Base-by-base conservation (phyloP, 2,113 vertebrate species). In the Pelodiscus sinensis region DNA sequence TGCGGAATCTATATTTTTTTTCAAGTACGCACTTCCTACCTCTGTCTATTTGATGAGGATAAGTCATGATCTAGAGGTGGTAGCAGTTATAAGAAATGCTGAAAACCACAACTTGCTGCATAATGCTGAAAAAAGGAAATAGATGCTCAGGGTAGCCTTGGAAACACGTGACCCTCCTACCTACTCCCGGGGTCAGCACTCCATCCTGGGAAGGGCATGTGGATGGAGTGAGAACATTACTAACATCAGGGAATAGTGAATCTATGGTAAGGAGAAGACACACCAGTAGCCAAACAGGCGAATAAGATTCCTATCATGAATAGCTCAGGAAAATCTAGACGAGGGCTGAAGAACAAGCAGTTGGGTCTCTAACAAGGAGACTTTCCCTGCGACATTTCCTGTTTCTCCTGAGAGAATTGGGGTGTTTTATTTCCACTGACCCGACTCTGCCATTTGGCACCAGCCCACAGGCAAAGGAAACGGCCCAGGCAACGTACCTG, bases 401-500 rank as follows among this genome's bases (percentile, higher is more conserved):
- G 19, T 62, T 75, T 52, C n/a, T 58, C 24, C 8, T 21, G 56
- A 44, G 7, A 44, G 3, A 56, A 65, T 71, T 35, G 35, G 16
- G 2, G 2, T 31, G 85, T 68, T 25, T 56, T 44, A 7, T 50
- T 57, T 18, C 25, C 13, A 14, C 54, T 31, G n/a, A 60, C 31
- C 8, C 8, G 50, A 38, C 25, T 60, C n/a, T 18, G 27, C 0
- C 27, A 35, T 24, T 6, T 71, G 31, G 31, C 24, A 4, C 35
- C 57, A 44, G 31, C 65, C 25, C 0, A 0, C 1, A 44, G 35
- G 19, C 71, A 75, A 44, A 1, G 14, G 54, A 55, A 81, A 58
- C 0, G 0, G n/a, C 56, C 54, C 60, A 10, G 52, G 79, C 0
- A 0, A 16, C 29, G 38, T 65, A 14, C 57, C 50, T 6, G n/a